Base-by-base conservation (phyloP, 2,888 invertebrate species). In the Bombylius major region DNA sequence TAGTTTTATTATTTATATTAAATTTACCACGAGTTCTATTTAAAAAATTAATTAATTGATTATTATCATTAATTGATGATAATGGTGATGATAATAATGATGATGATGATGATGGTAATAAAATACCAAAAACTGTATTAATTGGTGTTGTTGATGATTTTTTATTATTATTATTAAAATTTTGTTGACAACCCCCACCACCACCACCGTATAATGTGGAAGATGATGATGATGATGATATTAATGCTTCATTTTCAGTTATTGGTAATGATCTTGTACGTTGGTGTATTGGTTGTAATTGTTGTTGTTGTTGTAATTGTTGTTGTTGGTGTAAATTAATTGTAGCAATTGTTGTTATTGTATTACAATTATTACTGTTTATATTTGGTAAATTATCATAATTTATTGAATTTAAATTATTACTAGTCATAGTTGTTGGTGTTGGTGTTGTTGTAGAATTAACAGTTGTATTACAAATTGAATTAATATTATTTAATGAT, bases 231-330 rank as follows among this genome's bases (percentile, higher is more conserved):
- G 50, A 33, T 42, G 45, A 14, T 44, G 5, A 45, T 44, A 33
- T 36, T 48, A 39, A 14, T 34, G 42, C 34, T 54, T 48, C 45
- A 33, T 77, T 80, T 58, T 80, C 81, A 8, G 81, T 79, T 61
- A 85, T 71, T 59, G 85, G 84, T 69, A 84, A 81, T 66, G 84
- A 85, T 69, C 83, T 77, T 61, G 85, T 85, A 70, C 85, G 78
- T 71, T 82, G 83, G 73, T 86, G 85, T 61, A 69, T 69, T 50
- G 77, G 74, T 66, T 70, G 72, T 61, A 73, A 65, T 12, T 75
- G 42, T 34, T 23, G 46, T 9, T 13, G 8, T 14, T 33, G 33
- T 11, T 46, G 14, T 36, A 14, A 6, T 9, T 47, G 7, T 34
- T 14, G 46, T 9, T 13, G 8, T 14, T 33, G 33, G 11, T 46